phyloP scores from a whole-genome alignment of 2,797 vertebrate species.

The Fundulus diaphanus region DNA sequence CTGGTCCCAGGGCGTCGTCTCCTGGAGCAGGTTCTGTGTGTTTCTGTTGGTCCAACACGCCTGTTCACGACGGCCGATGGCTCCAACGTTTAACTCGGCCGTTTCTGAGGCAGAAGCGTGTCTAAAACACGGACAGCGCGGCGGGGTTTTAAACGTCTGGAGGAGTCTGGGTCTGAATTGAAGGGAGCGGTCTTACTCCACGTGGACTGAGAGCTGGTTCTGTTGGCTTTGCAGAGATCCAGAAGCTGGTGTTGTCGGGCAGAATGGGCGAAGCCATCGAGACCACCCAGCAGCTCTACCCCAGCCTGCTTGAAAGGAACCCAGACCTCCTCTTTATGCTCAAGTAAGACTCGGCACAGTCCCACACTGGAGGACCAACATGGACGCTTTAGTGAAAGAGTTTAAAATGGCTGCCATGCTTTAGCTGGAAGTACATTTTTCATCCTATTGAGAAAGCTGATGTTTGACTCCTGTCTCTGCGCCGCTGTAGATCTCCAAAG shows the following conservation, averaged over 20 bases:
- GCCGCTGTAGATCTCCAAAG: too few species aligned
- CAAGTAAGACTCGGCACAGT: slow-evolving; percentile 84
- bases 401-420: background rate
- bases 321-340: slow-evolving; percentile 97
- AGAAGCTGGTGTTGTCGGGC: slow-evolving; percentile 96
- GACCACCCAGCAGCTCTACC: slow-evolving; percentile 95
- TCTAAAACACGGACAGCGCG: too few species aligned
- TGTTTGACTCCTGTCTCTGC: background rate
- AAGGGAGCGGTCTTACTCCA: too few species aligned
- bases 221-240: slow-evolving; percentile 87
- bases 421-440: background rate
- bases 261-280: slow-evolving; percentile 97
- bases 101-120: background rate
- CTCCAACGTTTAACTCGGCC: background rate
- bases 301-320: slow-evolving; percentile 94
- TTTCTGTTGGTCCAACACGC: background rate
- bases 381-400: too few species aligned
- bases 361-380: background rate
- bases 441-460: background rate
- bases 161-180: too few species aligned
- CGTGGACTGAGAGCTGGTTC: too few species aligned
- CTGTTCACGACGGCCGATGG: background rate
- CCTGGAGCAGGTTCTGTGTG: too few species aligned
- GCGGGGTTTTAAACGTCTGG: too few species aligned
- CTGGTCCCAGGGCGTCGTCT: too few species aligned